These are phyloP conservation scores for Ceyx melanurus DNA, from an alignment of 2,113 vertebrate species.

Conservation along the genomic window DNA sequence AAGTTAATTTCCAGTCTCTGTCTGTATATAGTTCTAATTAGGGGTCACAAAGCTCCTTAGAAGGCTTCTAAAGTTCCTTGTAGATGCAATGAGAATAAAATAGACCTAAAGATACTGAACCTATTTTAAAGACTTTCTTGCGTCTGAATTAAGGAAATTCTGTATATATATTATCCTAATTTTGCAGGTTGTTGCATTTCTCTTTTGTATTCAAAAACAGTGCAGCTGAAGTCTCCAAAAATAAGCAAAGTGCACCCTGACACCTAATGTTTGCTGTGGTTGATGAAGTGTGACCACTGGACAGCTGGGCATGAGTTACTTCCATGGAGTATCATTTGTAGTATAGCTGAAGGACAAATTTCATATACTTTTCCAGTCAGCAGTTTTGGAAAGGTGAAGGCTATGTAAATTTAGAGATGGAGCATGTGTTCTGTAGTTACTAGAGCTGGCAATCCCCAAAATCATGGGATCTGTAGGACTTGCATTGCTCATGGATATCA, in stretches of 20 bases:
- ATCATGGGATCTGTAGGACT: not conserved
- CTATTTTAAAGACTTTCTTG: not conserved
- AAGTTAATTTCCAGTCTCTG: constrained; percentile 26
- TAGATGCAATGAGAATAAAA: constrained; percentile 7
- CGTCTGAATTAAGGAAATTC: not conserved
- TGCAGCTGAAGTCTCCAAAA: not conserved
- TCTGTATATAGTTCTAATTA: not conserved
- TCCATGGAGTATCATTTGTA: not conserved
- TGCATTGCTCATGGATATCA: fast-evolving
- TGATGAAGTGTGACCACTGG: not conserved
- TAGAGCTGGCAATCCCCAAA: not conserved
- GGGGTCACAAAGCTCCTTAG: not conserved
- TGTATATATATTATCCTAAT: not conserved
- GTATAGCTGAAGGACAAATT: constrained; percentile 48
- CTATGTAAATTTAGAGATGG: not conserved
- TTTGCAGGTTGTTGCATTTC: constrained; percentile 44
- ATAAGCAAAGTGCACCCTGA: not conserved
- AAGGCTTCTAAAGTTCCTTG: not conserved
- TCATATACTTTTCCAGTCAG: not conserved
- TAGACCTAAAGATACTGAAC: not conserved
- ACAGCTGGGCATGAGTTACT: not conserved
- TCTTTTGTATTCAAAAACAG: constrained; percentile 29
- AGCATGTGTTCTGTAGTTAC: not conserved
- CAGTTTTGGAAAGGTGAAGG: not conserved
- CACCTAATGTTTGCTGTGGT: not conserved